Conservation (phyloP, 1,140 invertebrate genomes). For the Saccostrea echinata region DNA sequence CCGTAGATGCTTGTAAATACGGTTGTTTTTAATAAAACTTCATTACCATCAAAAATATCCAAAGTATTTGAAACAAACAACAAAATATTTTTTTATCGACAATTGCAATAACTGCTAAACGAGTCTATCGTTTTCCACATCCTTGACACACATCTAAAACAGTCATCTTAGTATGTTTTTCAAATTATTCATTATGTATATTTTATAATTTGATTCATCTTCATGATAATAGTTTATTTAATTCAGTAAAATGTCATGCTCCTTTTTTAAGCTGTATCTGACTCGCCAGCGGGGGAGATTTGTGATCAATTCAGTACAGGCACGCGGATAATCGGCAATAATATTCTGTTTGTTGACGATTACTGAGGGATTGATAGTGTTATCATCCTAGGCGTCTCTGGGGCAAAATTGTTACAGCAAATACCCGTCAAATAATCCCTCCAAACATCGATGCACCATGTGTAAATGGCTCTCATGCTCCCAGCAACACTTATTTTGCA, state of each 20-base stretch:
- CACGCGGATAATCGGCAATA: not conserved
- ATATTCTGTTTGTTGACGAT: not conserved
- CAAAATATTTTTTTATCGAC: too few relatives aligned
- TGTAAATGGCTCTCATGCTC: not conserved
- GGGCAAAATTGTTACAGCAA: not conserved
- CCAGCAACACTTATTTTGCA: not conserved
- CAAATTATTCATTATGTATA: not conserved
- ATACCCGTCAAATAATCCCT: not conserved
- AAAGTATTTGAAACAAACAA: too few relatives aligned
- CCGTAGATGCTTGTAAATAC: too few relatives aligned
- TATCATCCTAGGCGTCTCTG: not conserved
- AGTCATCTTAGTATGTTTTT: not conserved
- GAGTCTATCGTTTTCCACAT: not conserved
- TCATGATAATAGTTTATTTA: not conserved
- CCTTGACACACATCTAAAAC: not conserved
- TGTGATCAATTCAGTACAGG: conserved; percentile 23
- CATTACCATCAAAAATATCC: too few relatives aligned
- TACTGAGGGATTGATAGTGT: not conserved
- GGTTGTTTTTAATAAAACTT: too few relatives aligned
- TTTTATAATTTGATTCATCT: conserved; percentile 24
- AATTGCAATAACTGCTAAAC: too few relatives aligned
- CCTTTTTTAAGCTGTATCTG: not conserved
- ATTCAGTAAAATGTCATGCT: not conserved
- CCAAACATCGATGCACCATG: not conserved
- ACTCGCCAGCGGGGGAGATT: not conserved